Conservation (phyloP, 1,140 invertebrate species). For the Chlorops oryzae region DNA sequence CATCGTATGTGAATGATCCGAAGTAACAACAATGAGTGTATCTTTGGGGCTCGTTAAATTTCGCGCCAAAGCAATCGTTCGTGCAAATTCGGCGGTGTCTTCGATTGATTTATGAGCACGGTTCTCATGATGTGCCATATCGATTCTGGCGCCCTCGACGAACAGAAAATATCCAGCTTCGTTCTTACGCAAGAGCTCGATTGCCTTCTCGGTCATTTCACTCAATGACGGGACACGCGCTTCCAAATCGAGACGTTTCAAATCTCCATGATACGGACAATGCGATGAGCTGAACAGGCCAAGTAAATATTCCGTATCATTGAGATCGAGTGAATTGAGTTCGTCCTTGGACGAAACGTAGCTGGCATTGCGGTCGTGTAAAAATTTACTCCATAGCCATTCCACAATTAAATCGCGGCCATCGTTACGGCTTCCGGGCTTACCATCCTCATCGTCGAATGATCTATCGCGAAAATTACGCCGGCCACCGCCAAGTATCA, state of each 20-base stretch:
- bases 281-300: constrained; percentile 54
- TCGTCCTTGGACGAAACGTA: constrained; percentile 62
- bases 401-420: constrained; percentile 62
- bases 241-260: constrained; percentile 46
- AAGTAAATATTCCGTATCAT: constrained; percentile 63
- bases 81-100: constrained; percentile 70
- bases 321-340: constrained; percentile 54
- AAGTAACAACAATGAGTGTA: constrained; percentile 72
- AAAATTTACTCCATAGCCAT: constrained; percentile 57
- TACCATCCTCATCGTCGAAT: constrained; percentile 59
- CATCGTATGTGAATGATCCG: constrained; percentile 78
- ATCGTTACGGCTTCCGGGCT: constrained; percentile 52
- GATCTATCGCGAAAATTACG: constrained; percentile 58
- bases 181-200: constrained; percentile 70
- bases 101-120: constrained; percentile 68
- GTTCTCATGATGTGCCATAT: constrained; percentile 76
- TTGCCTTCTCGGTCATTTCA: constrained; percentile 78
- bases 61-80: constrained; percentile 63
- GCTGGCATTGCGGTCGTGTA: constrained; percentile 50
- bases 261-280: constrained; percentile 48
- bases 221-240: constrained; percentile 61
- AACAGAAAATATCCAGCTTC: constrained; percentile 82
- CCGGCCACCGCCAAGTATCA: constrained; percentile 68
- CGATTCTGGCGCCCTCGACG: constrained; percentile 81
- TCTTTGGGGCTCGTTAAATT: constrained; percentile 62